Conservation (phyloP, 2,797 vertebrate genomes). For the Dryobates pubescens region DNA sequence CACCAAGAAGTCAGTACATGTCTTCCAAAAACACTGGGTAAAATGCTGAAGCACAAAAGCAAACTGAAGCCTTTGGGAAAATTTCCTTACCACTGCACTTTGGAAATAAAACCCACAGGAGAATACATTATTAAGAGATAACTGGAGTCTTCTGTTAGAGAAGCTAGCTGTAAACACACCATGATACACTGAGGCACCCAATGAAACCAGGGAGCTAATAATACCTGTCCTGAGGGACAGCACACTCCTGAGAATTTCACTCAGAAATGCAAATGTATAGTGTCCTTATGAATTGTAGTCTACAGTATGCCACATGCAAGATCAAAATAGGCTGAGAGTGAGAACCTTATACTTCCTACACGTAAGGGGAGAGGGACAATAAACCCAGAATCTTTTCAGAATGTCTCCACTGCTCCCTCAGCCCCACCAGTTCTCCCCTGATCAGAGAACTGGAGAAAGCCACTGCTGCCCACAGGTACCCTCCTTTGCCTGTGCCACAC, state of each 20-base stretch:
- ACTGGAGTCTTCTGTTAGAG: slow-evolving; percentile 46
- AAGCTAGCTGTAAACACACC: slow-evolving; percentile 65
- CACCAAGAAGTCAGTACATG: background rate
- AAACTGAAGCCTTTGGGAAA: slow-evolving; percentile 52
- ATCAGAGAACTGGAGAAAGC: background rate
- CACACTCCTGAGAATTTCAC: slow-evolving; percentile 23
- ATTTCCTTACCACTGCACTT: slow-evolving; percentile 51
- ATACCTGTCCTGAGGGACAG: slow-evolving; percentile 49
- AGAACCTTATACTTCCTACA: background rate
- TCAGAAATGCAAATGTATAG: slow-evolving; percentile 22
- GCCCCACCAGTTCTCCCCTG: background rate
- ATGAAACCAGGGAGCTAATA: slow-evolving; percentile 68
- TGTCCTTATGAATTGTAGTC: background rate
- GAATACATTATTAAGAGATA: slow-evolving; percentile 69
- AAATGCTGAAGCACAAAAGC: slow-evolving; percentile 59
- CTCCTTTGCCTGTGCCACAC: background rate
- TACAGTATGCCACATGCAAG: background rate
- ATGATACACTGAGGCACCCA: slow-evolving; percentile 68
- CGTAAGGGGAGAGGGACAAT: background rate
- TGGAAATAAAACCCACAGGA: slow-evolving; percentile 68
- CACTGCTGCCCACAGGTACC: background rate
- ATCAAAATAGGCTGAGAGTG: background rate
- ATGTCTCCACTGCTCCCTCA: background rate
- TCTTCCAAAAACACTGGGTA: slow-evolving; percentile 33
- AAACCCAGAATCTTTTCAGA: background rate